Base-by-base conservation (phyloP, 2,888 invertebrate species). In the Adineta ricciae region DNA sequence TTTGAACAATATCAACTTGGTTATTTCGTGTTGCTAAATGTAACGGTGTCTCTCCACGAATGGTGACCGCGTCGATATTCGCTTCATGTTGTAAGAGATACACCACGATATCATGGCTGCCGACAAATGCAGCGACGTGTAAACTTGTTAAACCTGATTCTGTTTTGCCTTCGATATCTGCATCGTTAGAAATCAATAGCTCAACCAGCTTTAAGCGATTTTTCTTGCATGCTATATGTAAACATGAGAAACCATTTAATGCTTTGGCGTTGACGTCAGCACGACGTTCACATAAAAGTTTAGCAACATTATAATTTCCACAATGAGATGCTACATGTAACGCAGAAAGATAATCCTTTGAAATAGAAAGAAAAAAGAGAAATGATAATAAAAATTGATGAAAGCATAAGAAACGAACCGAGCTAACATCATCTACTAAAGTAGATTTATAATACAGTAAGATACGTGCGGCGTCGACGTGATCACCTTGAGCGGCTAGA, bases 91-190 rank as follows among this genome's bases (percentile, higher is more conserved):
- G 98, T 87, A 99, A 93, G 88, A 99, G 93, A 91, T 96, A 98
- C 88, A 99, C 96, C 86, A 98, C 98, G 89, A 99, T 99, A 91
- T 98, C 97, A 96, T 98, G 98, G 92, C 97, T 97, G 85, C 99
- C 99, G 99, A 99, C 99, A 92, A 99, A 99, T 87, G 97, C 95
- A 32, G 98, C 97, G 86, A 99, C 98, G 91, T 99, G 99, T 84
- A 99, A 93, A 1, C 98, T 98, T 5, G 98, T 97, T 89, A 99
- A 92, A 0, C 99, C 99, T 88, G 93, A 93, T 93, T 93, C 91
- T 41, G 90, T 90, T 11, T 86, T 50, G 5, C 82, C 84, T 72
- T 84, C 83, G 49, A 86, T 73, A 82, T 82, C 72, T 8, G 84
- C 84, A 54, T 82, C 84, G 41, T 86, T 84, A 8, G 46, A 52